Conservation (phyloP, 64 coral and sea anemone species). For the Exaiptasia diaphana region DNA sequence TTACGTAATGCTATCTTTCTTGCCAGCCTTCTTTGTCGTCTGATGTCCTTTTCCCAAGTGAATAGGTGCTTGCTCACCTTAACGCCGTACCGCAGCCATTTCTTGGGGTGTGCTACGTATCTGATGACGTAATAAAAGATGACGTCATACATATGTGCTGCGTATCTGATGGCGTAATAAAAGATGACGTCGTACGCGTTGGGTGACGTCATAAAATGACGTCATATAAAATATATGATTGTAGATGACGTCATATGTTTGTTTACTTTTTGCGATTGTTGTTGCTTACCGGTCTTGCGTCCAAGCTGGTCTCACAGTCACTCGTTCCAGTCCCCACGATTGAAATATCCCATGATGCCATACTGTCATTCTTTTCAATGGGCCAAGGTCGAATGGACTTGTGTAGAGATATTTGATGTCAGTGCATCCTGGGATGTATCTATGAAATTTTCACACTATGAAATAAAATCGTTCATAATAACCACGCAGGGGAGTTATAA, state of each 20-base stretch:
- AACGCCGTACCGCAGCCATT: conserved; percentile 2
- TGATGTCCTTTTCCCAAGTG: conserved; percentile 4
- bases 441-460: no score
- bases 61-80: neutral
- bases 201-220: no score
- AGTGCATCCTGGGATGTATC: conserved; percentile 20
- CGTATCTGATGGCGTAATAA: neutral
- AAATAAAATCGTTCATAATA: no score
- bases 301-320: conserved; percentile 2
- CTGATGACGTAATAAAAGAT: neutral
- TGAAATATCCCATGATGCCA: conserved; percentile 40
- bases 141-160: no score
- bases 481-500: no score
- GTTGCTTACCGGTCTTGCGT: neutral
- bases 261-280: no score
- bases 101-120: neutral
- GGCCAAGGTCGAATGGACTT: neutral
- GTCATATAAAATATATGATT: no score
- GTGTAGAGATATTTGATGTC: neutral
- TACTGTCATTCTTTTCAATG: neutral
- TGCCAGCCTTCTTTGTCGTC: neutral
- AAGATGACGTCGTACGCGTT: no score
- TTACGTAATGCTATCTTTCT: neutral
- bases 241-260: no score
- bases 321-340: conserved; percentile 25